Base-by-base conservation (phyloP, 2,113 vertebrate species). In the Mormyrus lacerda region DNA sequence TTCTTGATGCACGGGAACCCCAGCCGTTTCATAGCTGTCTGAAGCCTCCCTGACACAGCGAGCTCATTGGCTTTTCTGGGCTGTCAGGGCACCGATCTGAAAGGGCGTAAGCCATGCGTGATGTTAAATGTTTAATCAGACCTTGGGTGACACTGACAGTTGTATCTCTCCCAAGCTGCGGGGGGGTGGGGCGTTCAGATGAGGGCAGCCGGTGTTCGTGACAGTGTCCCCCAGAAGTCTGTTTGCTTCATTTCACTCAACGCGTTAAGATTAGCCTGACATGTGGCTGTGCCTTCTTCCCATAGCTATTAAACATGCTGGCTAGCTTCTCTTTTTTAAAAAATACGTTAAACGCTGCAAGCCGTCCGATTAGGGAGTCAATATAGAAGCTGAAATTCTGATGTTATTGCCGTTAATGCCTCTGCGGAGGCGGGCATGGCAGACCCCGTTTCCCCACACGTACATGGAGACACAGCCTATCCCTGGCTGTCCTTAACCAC, bases 401-500 rank as follows among this genome's bases (percentile, higher is more conserved):
- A 31, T 44, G 39, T 11, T 58, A 24, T 44, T 39, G 76, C 24
- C 42, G 24, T 6, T n/a, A 45, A 27, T 0, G 6, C n/a, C 13
- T 19, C 53, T 53, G 8, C 31, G 10, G 61, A 42, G 69, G 9
- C 4, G 47, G 85, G 48, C 31, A 15, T 8, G 45, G 11, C n/a
- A 79, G 48, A 50, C 24, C 86, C 85, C 8, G 50, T 24, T 61
- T 39, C 73, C 61, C 48, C 39, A 19, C 10, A 31, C 58, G 53
- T 17, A 79, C 73, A 21, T 42, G 35, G 4, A 79, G 4, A 42
- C 73, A 65, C 79, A 42, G 85, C 27, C 61, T 53, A 47, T 65
- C 48, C 87, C 51, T 55, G 53, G 39, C 47, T 69, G 82, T 55
- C 76, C 90, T 88, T 88, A 90, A 85, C 45, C 53, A 10, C 51